Evolutionary conservation across 2,113 vertebrate species (phyloP).

Genomic region (Odontesthes bonariensis): DNA sequence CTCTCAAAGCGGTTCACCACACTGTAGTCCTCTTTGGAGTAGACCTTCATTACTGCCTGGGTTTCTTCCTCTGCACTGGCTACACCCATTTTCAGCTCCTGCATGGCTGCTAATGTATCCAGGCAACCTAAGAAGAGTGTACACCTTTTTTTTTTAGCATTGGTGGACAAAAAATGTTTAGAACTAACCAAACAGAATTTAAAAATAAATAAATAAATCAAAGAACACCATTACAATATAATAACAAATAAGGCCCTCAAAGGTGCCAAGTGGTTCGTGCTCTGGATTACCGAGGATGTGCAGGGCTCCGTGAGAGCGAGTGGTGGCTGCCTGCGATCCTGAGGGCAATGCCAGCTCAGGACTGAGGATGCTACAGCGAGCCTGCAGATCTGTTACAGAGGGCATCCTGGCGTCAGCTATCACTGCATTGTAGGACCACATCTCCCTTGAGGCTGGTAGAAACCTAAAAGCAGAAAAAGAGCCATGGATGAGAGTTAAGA

Average conservation of each 20-base stretch:
- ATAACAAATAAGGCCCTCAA: neutral
- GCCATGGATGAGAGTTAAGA: neutral
- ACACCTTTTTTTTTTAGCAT: neutral
- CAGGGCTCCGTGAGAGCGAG: conserved; percentile 95
- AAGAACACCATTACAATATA: neutral
- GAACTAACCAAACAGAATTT: too few relatives aligned
- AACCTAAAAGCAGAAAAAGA: conserved; percentile 82
- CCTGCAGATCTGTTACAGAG: conserved; percentile 90
- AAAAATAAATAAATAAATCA: too few relatives aligned
- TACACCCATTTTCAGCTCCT: conserved; percentile 98
- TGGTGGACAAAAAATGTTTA: too few relatives aligned
- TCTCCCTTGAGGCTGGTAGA: conserved; percentile 88
- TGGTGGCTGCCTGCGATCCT: conserved; percentile 93
- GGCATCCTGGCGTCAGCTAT: conserved; percentile 96
- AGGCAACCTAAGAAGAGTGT: conserved; percentile 87
- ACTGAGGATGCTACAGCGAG: conserved; percentile 94
- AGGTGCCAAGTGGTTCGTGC: neutral
- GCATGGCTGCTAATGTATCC: conserved; percentile 97
- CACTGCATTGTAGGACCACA: conserved; percentile 98
- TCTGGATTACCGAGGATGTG: conserved; percentile 91
- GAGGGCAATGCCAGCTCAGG: conserved; percentile 95
- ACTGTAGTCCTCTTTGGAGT: conserved; percentile 98
- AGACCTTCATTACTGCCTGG: conserved; percentile 98
- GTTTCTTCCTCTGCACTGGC: conserved; percentile 96
- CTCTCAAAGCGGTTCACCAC: conserved; percentile 99